Evolutionary conservation across 1,140 invertebrate genomes (phyloP).

Genomic region (Drosophila sechellia): DNA sequence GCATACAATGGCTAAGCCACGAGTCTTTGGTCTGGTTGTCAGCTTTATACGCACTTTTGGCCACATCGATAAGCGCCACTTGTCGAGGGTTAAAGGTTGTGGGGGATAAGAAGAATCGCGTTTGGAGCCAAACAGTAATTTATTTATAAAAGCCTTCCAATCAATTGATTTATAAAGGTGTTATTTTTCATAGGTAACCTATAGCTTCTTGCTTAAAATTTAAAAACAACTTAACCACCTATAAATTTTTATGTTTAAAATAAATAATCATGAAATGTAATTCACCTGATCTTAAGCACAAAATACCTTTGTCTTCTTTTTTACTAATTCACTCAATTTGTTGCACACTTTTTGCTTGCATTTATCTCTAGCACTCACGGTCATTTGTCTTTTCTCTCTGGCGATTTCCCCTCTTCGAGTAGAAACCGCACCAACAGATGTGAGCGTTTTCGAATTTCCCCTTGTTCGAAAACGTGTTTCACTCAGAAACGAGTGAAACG

Average conservation of each 20-base stretch:
- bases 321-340: conserved; percentile 9
- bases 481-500: conserved; percentile 2
- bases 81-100: conserved; percentile 41
- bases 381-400: background rate
- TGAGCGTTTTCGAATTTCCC: conserved; percentile 51
- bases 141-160: background rate
- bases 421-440: background rate
- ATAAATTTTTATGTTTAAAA: background rate
- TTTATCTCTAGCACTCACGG: background rate
- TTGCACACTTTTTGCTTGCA: background rate
- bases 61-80: conserved; percentile 60
- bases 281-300: no score
- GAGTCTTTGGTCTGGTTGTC: conserved; percentile 21
- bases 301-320: background rate
- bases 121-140: background rate
- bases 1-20: conserved; percentile 64
- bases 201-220: no score
- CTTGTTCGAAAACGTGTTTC: conserved; percentile 48
- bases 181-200: no score
- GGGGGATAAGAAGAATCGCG: background rate
- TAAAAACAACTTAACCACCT: no score
- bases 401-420: conserved; percentile 40
- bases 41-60: conserved; percentile 40
- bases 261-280: background rate
- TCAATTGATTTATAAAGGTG: background rate